Conservation (phyloP, 2,797 vertebrate species). For the Paguma larvata region DNA sequence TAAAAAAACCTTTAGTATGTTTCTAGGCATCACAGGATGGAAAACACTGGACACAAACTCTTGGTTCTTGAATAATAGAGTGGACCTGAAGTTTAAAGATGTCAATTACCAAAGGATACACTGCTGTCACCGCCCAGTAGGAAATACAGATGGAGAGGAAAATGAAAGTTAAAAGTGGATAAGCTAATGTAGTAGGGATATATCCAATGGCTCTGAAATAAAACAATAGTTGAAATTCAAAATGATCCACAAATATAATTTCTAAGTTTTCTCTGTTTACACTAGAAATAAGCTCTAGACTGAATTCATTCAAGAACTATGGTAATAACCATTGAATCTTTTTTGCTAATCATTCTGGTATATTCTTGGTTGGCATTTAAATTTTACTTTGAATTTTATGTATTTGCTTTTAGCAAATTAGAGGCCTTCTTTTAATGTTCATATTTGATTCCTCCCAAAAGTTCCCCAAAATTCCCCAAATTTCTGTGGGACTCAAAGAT, state of each 20-base stretch:
- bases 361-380: not conserved
- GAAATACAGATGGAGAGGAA: slow-evolving; percentile 95
- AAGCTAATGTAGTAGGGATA: slow-evolving; percentile 95
- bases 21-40: not conserved
- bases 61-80: not conserved
- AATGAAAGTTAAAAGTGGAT: slow-evolving; percentile 96
- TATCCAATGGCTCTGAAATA: slow-evolving; percentile 94
- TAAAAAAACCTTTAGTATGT: not conserved
- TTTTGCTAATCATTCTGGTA: not conserved
- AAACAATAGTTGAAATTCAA: slow-evolving; percentile 71
- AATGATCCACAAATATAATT: slow-evolving; percentile 14
- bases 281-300: not conserved
- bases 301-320: slow-evolving; percentile 12
- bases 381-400: not conserved
- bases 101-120: slow-evolving; percentile 93
- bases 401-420: not conserved
- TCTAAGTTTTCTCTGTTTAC: slow-evolving; percentile 5
- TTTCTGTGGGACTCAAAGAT: not conserved
- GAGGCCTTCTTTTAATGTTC: not conserved
- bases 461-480: not conserved
- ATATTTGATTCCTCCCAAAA: not conserved
- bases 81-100: not conserved
- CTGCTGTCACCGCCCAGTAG: slow-evolving; percentile 96
- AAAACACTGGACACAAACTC: not conserved
- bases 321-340: not conserved